A percentile compares a stretch with the other conserved stretches of the same genome.
phyloP scores from a whole-genome alignment of 2,888 invertebrate genomes.

The Leucania comma region DNA sequence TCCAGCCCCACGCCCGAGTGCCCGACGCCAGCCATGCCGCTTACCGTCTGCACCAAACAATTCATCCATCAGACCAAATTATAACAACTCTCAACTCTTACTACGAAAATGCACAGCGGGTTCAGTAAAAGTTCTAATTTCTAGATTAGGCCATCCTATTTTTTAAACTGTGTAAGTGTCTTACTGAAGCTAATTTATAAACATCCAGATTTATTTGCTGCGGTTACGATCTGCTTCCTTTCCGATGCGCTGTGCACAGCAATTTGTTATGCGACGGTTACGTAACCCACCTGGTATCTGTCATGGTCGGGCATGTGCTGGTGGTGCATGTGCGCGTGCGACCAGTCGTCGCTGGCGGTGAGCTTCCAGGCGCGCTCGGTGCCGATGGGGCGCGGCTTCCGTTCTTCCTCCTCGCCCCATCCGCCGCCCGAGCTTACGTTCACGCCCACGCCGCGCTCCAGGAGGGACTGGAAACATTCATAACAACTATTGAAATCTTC shows the following conservation, averaged over 20 bases:
- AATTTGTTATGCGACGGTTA: too few species aligned
- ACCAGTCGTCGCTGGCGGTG: constrained; percentile 85
- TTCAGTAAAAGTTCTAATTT: not conserved
- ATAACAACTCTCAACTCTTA: not conserved
- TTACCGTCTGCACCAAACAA: constrained; percentile 66
- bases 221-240: too few species aligned
- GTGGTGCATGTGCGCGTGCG: constrained; percentile 73
- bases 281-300: constrained; percentile 79
- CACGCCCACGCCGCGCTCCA: constrained; percentile 82
- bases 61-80: not conserved
- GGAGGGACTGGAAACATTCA: constrained; percentile 76
- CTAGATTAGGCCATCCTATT: not conserved
- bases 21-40: constrained; percentile 67
- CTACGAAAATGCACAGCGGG: not conserved
- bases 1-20: constrained; percentile 61
- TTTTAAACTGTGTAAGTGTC: not conserved
- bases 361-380: constrained; percentile 95
- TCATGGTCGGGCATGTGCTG: constrained; percentile 79
- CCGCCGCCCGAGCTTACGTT: constrained; percentile 62
- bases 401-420: constrained; percentile 84
- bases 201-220: not conserved
- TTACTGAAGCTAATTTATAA: not conserved
- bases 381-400: constrained; percentile 95
- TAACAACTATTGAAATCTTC: not conserved
- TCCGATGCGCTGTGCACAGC: not conserved